A percentile compares a stretch with the other conserved stretches of the same genome.
Evolutionary conservation across 30 jellyfish, hydroid and myxozoan genomes (phyloP).

Genomic region (Aurelia sp.): DNA sequence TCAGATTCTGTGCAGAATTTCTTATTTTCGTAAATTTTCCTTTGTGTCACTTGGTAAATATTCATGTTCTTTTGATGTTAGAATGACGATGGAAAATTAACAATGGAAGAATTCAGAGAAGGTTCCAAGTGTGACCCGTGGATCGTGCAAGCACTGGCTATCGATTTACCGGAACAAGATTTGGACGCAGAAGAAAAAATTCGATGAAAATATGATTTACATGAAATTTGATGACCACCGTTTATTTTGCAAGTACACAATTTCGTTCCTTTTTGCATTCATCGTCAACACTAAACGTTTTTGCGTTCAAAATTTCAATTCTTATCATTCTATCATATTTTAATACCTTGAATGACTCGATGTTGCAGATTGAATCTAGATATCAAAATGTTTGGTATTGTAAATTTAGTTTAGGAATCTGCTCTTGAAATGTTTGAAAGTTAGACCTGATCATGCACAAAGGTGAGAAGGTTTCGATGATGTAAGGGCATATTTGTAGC

Average conservation of each 20-base stretch:
- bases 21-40: too few species aligned
- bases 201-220: slow-evolving; percentile 19
- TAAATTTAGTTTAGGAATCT: too few species aligned
- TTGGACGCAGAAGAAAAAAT: slow-evolving; percentile 68
- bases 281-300: background rate
- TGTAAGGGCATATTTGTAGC: too few species aligned
- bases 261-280: background rate
- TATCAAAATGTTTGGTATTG: background rate
- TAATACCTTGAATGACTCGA: background rate
- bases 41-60: too few species aligned
- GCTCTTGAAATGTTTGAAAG: too few species aligned
- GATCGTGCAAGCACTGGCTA: slow-evolving; percentile 98
- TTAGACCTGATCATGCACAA: too few species aligned
- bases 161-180: slow-evolving; percentile 94
- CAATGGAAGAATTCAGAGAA: slow-evolving; percentile 97
- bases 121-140: slow-evolving; percentile 99
- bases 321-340: background rate
- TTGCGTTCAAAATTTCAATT: background rate
- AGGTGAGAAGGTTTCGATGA: too few species aligned
- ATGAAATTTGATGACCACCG: too few species aligned
- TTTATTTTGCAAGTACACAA: too few species aligned
- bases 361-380: background rate
- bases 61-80: background rate
- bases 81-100: slow-evolving; percentile 93
- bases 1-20: too few species aligned